Percentiles rank a stretch among this genome's conserved stretches.
Conservation (phyloP, 2,888 invertebrate genomes). For the Mayetiola destructor region DNA sequence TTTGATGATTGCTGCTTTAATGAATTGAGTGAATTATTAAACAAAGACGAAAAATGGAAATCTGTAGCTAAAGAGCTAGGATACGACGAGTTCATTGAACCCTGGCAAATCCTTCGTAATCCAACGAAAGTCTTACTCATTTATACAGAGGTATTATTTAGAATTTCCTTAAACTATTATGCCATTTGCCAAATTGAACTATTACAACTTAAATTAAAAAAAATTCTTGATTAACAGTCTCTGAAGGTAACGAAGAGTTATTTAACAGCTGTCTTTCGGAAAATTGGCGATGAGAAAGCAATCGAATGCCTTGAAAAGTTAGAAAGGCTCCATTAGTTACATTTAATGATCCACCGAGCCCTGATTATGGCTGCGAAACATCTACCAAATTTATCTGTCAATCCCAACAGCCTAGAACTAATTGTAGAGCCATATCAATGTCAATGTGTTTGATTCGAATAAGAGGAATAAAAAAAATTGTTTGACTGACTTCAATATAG, state of each 20-base stretch:
- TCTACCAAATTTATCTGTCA: too few relatives aligned
- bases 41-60: constrained; percentile 44
- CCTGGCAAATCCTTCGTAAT: constrained; percentile 37
- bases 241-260: background rate
- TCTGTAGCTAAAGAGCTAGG: constrained; percentile 41
- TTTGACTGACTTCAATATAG: too few relatives aligned
- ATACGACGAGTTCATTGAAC: constrained; percentile 37
- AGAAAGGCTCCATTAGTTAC: too few relatives aligned
- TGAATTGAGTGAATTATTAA: constrained; percentile 39
- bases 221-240: background rate
- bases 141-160: constrained; percentile 36
- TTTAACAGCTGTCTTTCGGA: background rate
- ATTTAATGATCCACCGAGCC: too few relatives aligned
- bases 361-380: too few relatives aligned
- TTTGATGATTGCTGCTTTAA: constrained; percentile 30
- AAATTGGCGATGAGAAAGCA: background rate
- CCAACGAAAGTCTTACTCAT: constrained; percentile 43
- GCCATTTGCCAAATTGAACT: background rate
- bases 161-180: background rate
- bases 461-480: too few relatives aligned
- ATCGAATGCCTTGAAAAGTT: background rate
- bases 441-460: too few relatives aligned
- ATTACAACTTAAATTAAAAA: background rate
- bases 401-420: too few relatives aligned
- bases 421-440: too few relatives aligned